Evolutionary conservation across 2,888 invertebrate species (phyloP).

Genomic region (Drosophila cracens): DNA sequence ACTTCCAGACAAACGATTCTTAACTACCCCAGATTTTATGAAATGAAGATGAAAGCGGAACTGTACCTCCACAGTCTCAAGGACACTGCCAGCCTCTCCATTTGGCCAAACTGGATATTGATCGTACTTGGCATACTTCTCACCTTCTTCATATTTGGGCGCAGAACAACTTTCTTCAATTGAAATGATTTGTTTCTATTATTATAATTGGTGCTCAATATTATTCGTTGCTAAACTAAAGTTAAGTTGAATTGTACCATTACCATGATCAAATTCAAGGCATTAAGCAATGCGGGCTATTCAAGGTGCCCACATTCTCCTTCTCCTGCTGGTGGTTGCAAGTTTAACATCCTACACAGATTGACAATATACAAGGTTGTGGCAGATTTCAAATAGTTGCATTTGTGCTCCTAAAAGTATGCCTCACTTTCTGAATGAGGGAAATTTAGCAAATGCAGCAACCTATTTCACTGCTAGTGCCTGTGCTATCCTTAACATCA

Average conservation of each 20-base stretch:
- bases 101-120: neutral
- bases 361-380: no score
- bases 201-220: neutral
- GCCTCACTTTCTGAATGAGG: neutral
- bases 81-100: neutral
- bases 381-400: neutral
- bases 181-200: neutral
- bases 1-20: neutral
- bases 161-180: neutral
- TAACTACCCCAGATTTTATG: neutral
- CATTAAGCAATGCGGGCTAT: neutral
- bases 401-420: neutral
- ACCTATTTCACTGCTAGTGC: neutral
- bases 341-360: neutral
- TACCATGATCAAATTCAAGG: no score
- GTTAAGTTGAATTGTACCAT: neutral
- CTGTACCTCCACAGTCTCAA: neutral
- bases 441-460: neutral
- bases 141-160: neutral
- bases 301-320: neutral
- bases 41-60: neutral
- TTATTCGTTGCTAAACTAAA: neutral
- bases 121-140: neutral
- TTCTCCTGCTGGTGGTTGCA: no score
- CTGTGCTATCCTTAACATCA: neutral